Evolutionary conservation across 2,888 invertebrate genomes (phyloP).

Genomic region (Eupithecia vulgata): DNA sequence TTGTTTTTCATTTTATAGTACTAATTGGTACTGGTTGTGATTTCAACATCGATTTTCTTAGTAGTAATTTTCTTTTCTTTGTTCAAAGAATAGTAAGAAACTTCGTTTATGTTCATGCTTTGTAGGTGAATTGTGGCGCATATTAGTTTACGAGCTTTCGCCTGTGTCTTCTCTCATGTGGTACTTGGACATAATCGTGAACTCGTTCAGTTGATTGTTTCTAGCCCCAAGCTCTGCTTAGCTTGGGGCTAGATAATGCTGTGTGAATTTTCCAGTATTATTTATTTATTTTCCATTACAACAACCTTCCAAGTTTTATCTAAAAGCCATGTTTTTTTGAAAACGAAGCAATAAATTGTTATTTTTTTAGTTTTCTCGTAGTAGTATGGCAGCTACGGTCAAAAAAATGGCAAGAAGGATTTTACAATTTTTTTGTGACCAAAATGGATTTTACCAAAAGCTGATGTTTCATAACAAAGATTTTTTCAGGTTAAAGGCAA

Average conservation of each 20-base stretch:
- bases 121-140: background rate
- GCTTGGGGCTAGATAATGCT: too few species aligned
- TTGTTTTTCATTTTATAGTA: background rate
- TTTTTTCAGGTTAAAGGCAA: background rate
- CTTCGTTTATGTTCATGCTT: background rate
- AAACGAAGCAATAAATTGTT: background rate
- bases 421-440: background rate
- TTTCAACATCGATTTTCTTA: background rate
- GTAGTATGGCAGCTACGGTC: too few species aligned
- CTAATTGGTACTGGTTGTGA: background rate
- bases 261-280: too few species aligned
- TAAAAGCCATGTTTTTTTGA: background rate
- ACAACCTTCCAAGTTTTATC: background rate
- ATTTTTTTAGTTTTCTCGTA: too few species aligned
- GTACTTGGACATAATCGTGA: background rate
- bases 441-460: background rate
- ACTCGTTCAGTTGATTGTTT: background rate
- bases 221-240: too few species aligned
- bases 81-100: background rate
- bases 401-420: too few species aligned
- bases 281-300: background rate
- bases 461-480: background rate
- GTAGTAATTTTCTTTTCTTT: background rate
- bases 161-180: background rate
- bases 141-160: background rate